Conservation (phyloP, 30 jellyfish, hydroid and myxozoan genomes). For the Nemopilema nomurai region DNA sequence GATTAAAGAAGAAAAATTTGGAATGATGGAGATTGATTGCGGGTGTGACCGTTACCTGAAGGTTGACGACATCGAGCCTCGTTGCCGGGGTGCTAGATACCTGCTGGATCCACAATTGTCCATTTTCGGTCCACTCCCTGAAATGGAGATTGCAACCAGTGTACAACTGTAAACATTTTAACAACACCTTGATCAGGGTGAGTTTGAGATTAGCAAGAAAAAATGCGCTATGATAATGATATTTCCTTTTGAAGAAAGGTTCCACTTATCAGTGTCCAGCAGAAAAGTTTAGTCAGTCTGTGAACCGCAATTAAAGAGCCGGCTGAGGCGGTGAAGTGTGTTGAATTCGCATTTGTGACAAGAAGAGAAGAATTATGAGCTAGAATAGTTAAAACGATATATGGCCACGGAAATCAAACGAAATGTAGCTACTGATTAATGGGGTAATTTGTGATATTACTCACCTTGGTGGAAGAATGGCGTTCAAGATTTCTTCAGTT, state of each 20-base stretch:
- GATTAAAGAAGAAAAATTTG: background rate
- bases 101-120: constrained; percentile 97
- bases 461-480: constrained; percentile 97
- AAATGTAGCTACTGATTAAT: too few species aligned
- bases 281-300: too few species aligned
- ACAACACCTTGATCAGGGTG: background rate
- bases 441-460: too few species aligned
- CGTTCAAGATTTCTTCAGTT: constrained; percentile 92
- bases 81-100: constrained; percentile 99
- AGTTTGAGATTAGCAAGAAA: too few species aligned
- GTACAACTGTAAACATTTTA: background rate
- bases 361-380: background rate
- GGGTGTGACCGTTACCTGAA: constrained; percentile 94
- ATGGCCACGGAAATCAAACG: too few species aligned
- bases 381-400: too few species aligned
- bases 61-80: constrained; percentile 90
- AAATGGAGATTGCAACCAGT: background rate
- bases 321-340: background rate
- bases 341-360: background rate
- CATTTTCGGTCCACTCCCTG: constrained; percentile 97
- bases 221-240: too few species aligned
- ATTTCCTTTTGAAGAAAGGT: too few species aligned
- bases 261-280: background rate
- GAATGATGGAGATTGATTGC: background rate
- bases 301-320: background rate